These are phyloP conservation scores for Neodiprion fabricii DNA, from an alignment of 1,140 invertebrate species.

Conservation along the genomic window DNA sequence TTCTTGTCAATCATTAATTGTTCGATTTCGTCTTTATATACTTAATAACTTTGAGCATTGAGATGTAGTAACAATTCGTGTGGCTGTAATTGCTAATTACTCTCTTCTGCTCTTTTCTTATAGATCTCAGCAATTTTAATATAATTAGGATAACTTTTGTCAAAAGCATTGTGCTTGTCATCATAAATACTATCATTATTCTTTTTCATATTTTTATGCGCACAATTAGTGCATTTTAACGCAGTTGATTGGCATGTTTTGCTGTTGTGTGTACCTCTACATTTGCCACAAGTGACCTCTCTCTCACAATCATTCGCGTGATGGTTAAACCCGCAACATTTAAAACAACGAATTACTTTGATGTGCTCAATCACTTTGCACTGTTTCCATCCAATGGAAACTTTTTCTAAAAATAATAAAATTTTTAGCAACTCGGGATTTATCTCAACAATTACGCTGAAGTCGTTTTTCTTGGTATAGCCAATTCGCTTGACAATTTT, in stretches of 20 bases:
- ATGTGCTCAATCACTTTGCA: slow-evolving; percentile 17
- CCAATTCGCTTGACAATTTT: slow-evolving; percentile 18
- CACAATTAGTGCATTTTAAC: slow-evolving; percentile 23
- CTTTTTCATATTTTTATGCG: slow-evolving; percentile 14
- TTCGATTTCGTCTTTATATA: slow-evolving; percentile 24
- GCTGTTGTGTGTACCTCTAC: slow-evolving; percentile 16
- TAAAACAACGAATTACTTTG: slow-evolving; percentile 15
- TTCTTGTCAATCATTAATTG: slow-evolving; percentile 18
- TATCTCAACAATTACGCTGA: slow-evolving; percentile 19
- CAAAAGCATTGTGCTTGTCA: slow-evolving; percentile 22
- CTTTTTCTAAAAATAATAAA: slow-evolving; percentile 15
- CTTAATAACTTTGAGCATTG: slow-evolving; percentile 24
- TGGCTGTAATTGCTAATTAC: slow-evolving; percentile 19
- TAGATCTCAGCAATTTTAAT: slow-evolving; percentile 15
- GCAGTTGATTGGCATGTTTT: slow-evolving; percentile 16
- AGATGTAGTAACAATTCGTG: slow-evolving; percentile 19
- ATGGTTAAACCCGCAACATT: slow-evolving; percentile 18
- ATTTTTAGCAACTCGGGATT: slow-evolving; percentile 15
- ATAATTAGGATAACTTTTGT: slow-evolving; percentile 15
- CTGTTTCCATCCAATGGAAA: slow-evolving; percentile 18
- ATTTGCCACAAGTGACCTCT: slow-evolving; percentile 16
- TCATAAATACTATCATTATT: slow-evolving; percentile 11
- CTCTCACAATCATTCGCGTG: slow-evolving; percentile 14
- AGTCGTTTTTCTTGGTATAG: slow-evolving; percentile 8
- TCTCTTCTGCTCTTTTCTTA: slow-evolving; percentile 20